These are phyloP conservation scores for Eristalinus sepulchralis DNA, from an alignment of 2,888 invertebrate genomes.

Conservation along the genomic window DNA sequence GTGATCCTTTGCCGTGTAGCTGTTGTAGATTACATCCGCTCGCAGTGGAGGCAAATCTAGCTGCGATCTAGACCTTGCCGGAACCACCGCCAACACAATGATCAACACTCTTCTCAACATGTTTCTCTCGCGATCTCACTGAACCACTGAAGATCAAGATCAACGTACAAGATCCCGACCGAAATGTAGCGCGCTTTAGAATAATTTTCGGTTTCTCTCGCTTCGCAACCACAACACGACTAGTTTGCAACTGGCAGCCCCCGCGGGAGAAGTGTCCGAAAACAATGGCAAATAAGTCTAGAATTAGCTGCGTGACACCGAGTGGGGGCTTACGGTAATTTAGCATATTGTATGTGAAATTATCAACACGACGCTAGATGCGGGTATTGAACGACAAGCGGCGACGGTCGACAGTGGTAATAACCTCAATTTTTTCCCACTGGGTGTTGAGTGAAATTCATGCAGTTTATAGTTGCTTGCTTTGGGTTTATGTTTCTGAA, in stretches of 20 bases:
- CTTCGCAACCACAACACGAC: constrained; percentile 61
- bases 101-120: constrained; percentile 72
- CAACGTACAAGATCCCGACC: constrained; percentile 49
- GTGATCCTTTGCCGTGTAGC: constrained; percentile 75
- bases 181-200: background rate
- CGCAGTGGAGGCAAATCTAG: constrained; percentile 83
- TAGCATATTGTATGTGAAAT: constrained; percentile 65
- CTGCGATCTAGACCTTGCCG: constrained; percentile 78
- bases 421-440: constrained; percentile 64
- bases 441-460: constrained; percentile 35
- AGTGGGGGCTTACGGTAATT: constrained; percentile 50
- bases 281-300: constrained; percentile 46
- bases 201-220: constrained; percentile 41
- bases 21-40: constrained; percentile 77
- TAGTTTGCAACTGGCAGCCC: constrained; percentile 48
- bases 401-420: constrained; percentile 41
- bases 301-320: constrained; percentile 47
- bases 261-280: constrained; percentile 22
- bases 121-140: constrained; percentile 16
- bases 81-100: background rate
- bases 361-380: constrained; percentile 63
- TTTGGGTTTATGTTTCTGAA: background rate
- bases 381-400: constrained; percentile 35
- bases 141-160: constrained; percentile 57
- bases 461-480: constrained; percentile 10